Percentiles rank a stretch among this genome's conserved stretches.
phyloP scores from a whole-genome alignment of 2,888 invertebrate species.

The Venusia cambrica region DNA sequence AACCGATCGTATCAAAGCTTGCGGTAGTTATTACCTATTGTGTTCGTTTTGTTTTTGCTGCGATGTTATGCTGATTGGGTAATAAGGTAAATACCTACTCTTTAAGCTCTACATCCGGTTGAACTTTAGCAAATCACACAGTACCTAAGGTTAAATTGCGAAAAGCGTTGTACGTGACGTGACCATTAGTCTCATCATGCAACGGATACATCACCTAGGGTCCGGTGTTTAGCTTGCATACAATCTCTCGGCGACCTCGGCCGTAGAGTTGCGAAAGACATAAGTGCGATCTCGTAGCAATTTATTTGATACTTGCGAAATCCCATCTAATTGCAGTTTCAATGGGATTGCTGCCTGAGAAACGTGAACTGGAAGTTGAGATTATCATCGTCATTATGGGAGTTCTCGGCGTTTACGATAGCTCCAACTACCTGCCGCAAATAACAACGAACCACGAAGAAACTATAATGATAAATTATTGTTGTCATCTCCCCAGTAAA shows the following conservation, averaged over 20 bases:
- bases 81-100: conserved; percentile 22
- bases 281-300: conserved; percentile 32
- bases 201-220: conserved; percentile 26
- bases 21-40: conserved; percentile 22
- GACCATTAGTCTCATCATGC: conserved; percentile 32
- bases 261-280: conserved; percentile 31
- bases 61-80: conserved; percentile 10
- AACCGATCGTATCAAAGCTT: conserved; percentile 19
- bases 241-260: conserved; percentile 33
- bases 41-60: conserved; percentile 17
- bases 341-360: conserved; percentile 33
- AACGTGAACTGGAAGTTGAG: conserved; percentile 23
- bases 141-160: conserved; percentile 28
- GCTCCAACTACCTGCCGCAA: conserved; percentile 6
- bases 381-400: conserved; percentile 21
- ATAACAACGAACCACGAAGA: too few relatives aligned
- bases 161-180: conserved; percentile 29
- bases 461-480: too few relatives aligned
- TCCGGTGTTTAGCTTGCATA: conserved; percentile 30
- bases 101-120: conserved; percentile 22
- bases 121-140: conserved; percentile 24
- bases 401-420: conserved; percentile 15
- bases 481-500: too few relatives aligned
- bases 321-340: conserved; percentile 34
- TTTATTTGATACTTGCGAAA: conserved; percentile 37